Base-by-base conservation (phyloP, 2,888 invertebrate genomes). In the Lapara coniferarum region DNA sequence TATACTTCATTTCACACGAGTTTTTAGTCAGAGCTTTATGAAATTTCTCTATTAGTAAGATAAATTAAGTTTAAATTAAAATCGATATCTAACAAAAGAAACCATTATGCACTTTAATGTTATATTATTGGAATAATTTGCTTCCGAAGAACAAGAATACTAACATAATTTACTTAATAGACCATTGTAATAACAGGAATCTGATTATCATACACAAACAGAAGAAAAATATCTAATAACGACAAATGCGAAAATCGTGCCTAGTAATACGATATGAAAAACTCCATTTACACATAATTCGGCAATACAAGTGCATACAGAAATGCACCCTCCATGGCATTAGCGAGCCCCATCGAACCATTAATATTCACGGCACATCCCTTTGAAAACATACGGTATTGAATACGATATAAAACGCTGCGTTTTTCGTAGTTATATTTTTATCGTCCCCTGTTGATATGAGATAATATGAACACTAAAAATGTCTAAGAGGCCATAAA, bases 251-350 rank as follows among this genome's bases (percentile, higher is more conserved):
- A 12, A 63, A 68, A 52, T 59, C 68, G 51, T 69, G 68, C 63
- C 63, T 69, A 25, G 63, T 37, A 68, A 59, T 30, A 53, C 14
- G 44, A n/a, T 55, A 44, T 25, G 59, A 69, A 59, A 63, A 19
- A 59, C 63, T 63, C n/a, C 68, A 55, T 69, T 63, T 59, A 63
- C 10, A 37, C 53, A 25, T 63, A 63, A 68, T 52, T 44, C 63
- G 44, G 37, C 19, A 74, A 72, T 68, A 78, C 77, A 81, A 85
- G 80, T 84, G 85, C 87, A 84, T 81, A 75, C 75, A 79, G 83
- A 84, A 85, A 84, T 87, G 86, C 88, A 85, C 84, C 85, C 86
- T 88, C 87, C 86, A 80, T 71, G 73, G 75, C 85, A 84, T 86
- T 86, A 84, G 83, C 80, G 75, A 81, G 85, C 80, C 84, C 85